Base-by-base conservation (phyloP, 1,140 invertebrate genomes). In the Galendromus occidentalis region DNA sequence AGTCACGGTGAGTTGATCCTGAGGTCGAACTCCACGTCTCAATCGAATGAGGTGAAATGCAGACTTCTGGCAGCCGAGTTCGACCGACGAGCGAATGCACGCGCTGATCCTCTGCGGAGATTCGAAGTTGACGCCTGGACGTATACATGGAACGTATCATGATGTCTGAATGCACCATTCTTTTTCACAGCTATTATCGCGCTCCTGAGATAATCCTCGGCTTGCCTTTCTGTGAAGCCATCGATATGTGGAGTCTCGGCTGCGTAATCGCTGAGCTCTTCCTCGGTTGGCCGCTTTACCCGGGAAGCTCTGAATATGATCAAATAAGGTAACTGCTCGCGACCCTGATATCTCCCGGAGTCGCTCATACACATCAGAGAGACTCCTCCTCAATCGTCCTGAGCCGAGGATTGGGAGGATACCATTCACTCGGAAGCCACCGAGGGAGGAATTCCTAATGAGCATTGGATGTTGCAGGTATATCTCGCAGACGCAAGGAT, bases 241-340 rank as follows among this genome's bases (percentile, higher is more conserved):
- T 99, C 71, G 96, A 99, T 77, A 99, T 99, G 94, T 99, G 96
- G 96, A 98, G 94, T 0, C 80, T 99, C 65, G 96, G 96, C 25
- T 99, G 96, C 79, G 96, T 99, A 65, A 95, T 98, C 22, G 96
- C 96, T 1, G 96, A 99, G 76, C 80, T 99, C 63, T 99, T 99
- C 78, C 82, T 99, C 18, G 96, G 96, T 66, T 99, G 96, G 96
- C 96, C 96, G 18, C 80, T 99, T 1, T 99, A 99, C 79, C 96
- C 96, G 0, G 96, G 96, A 63, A 95, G 92, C 29, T 98, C 94
- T 1, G 96, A 99, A 78, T 99, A 98, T 77, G 96, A 99, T 79
- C 96, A 99, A 59, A 59, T 59, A 25, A 59, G 51, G 51, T 59
- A 20, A 20, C 42, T 68, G 18, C 44, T 39, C 33, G 33, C n/a